These are phyloP conservation scores for Enchytraeus crypticus DNA, from an alignment of 2,888 invertebrate species.

Conservation along the genomic window DNA sequence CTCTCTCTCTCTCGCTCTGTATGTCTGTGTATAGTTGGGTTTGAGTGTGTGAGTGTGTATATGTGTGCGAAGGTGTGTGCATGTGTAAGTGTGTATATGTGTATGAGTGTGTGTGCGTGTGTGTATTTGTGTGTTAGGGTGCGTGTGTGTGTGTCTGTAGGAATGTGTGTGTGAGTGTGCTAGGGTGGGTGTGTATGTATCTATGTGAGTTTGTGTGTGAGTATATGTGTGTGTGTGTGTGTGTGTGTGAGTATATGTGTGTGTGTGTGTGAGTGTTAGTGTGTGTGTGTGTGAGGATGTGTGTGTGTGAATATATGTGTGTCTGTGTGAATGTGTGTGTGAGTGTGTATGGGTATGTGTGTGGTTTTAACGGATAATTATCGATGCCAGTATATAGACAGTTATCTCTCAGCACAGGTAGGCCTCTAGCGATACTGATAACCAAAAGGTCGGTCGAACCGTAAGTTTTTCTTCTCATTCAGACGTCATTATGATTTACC, in stretches of 20 bases:
- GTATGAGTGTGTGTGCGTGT: too few species aligned
- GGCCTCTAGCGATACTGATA: neutral
- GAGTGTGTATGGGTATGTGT: constrained; percentile 1
- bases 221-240: too few species aligned
- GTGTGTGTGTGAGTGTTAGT: constrained; percentile 7
- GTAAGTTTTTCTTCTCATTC: too few species aligned
- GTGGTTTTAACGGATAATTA: neutral
- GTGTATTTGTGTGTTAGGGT: too few species aligned
- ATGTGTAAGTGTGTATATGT: too few species aligned
- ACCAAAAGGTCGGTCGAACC: neutral
- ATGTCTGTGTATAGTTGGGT: too few species aligned
- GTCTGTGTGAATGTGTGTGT: constrained; percentile 1
- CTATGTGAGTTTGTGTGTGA: too few species aligned
- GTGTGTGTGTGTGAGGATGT: constrained; percentile 3
- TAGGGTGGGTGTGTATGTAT: too few species aligned
- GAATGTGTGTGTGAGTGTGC: neutral
- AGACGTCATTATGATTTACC: neutral
- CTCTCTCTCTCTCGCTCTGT: too few species aligned
- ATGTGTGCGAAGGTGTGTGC: too few species aligned
- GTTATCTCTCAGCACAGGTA: neutral
- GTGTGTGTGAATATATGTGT: constrained; percentile 1
- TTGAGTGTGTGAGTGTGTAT: too few species aligned
- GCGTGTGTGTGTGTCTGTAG: too few species aligned
- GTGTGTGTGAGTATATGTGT: neutral
- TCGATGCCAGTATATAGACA: neutral